These are phyloP conservation scores for Leptinotarsa defecta DNA, from an alignment of 1,140 invertebrate genomes.

Conservation along the genomic window DNA sequence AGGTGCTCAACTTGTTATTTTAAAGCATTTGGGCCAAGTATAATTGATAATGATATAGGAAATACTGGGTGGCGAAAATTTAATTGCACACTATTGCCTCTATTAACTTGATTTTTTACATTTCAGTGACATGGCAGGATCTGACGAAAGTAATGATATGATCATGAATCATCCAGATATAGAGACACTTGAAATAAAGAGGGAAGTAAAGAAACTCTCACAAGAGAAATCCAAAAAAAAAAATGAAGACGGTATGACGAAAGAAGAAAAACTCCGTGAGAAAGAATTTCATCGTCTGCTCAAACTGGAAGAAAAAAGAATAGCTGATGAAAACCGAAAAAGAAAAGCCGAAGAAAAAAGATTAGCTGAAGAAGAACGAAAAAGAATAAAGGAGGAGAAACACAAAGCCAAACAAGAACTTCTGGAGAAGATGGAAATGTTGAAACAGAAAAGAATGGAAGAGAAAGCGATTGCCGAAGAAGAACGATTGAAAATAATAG, in stretches of 20 bases:
- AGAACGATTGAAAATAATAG: neutral
- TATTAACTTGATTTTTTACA: neutral
- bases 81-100: too few relatives aligned
- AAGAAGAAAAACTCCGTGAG: conserved; percentile 1
- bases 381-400: neutral
- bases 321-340: neutral
- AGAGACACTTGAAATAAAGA: neutral
- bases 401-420: neutral
- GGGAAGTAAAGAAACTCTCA: conserved; percentile 10
- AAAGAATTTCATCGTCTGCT: neutral
- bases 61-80: too few relatives aligned
- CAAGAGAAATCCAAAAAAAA: neutral
- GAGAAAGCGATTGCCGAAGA: neutral
- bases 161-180: conserved; percentile 19
- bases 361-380: neutral
- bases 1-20: too few relatives aligned
- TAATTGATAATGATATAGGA: too few relatives aligned
- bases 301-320: conserved; percentile 4
- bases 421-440: neutral
- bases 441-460: neutral
- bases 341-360: neutral
- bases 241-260: neutral
- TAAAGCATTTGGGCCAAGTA: too few relatives aligned
- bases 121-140: conserved; percentile 1
- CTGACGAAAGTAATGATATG: conserved; percentile 20